Conservation (phyloP, 2,888 invertebrate genomes). For the Leptarthrus brevirostris region DNA sequence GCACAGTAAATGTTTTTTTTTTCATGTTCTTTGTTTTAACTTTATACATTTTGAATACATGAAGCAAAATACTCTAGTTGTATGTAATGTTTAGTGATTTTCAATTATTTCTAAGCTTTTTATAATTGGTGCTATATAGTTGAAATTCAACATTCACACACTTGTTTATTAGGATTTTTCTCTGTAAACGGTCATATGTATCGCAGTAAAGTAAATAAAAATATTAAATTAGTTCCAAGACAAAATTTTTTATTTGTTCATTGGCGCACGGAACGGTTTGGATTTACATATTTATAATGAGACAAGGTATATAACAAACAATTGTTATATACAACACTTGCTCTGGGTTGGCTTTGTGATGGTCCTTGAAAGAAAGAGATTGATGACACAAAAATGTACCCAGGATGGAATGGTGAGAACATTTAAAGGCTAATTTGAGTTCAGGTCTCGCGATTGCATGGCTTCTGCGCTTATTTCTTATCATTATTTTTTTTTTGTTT, state of each 20-base stretch:
- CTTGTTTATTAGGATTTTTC: slow-evolving; percentile 39
- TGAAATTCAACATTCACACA: slow-evolving; percentile 44
- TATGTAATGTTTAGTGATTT: slow-evolving; percentile 45
- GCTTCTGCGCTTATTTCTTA: slow-evolving; percentile 45
- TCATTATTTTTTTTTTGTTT: slow-evolving; percentile 34
- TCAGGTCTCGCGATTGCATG: slow-evolving; percentile 50
- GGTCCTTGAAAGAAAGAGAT: not conserved
- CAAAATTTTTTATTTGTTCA: slow-evolving; percentile 37
- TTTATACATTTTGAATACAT: slow-evolving; percentile 24
- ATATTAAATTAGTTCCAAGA: slow-evolving; percentile 34
- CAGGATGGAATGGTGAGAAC: slow-evolving; percentile 39
- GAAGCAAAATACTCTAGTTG: slow-evolving; percentile 27
- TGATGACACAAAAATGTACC: not conserved
- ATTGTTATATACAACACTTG: too few species aligned
- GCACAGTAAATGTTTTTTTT: slow-evolving; percentile 30
- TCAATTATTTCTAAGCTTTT: slow-evolving; percentile 47
- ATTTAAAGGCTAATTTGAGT: slow-evolving; percentile 2
- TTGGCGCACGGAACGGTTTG: not conserved
- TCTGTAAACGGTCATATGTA: slow-evolving; percentile 46
- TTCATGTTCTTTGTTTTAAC: not conserved
- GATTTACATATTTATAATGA: not conserved
- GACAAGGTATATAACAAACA: too few species aligned
- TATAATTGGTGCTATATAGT: slow-evolving; percentile 45
- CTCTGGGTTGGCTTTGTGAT: slow-evolving; percentile 19
- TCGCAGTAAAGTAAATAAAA: slow-evolving; percentile 43